Evolutionary conservation across 2,888 invertebrate genomes (phyloP).

Genomic region (Tetranychus truncatus): DNA sequence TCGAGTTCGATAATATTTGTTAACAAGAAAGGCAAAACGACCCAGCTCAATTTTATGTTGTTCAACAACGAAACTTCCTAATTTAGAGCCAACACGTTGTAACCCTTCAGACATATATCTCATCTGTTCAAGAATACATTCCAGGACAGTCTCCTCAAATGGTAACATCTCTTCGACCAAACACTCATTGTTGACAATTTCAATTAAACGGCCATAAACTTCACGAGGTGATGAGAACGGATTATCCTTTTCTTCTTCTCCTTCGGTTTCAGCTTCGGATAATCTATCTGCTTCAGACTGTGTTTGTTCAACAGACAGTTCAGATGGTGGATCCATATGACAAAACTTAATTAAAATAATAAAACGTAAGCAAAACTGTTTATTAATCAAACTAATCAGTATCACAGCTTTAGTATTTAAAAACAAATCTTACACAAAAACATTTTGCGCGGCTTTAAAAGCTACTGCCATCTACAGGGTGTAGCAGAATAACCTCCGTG

Average conservation of each 20-base stretch:
- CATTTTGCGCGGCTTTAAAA: too few species aligned
- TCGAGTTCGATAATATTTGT: conserved; percentile 19
- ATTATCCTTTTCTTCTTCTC: not conserved
- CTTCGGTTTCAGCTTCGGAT: not conserved
- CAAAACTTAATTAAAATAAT: not conserved
- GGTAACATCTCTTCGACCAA: conserved; percentile 18
- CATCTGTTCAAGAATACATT: conserved; percentile 21
- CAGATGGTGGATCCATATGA: not conserved
- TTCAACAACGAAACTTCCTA: conserved; percentile 20
- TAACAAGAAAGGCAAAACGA: conserved; percentile 18
- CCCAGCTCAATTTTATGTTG: conserved; percentile 21
- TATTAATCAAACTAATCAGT: too few species aligned
- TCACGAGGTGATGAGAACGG: conserved; percentile 14
- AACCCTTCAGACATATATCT: conserved; percentile 19
- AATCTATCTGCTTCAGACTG: not conserved
- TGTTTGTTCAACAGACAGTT: not conserved
- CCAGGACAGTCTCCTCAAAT: conserved; percentile 19
- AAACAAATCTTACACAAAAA: too few species aligned
- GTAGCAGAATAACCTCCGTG: too few species aligned
- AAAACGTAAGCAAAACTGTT: not conserved
- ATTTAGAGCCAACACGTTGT: conserved; percentile 8
- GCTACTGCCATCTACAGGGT: too few species aligned
- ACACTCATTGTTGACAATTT: conserved; percentile 19
- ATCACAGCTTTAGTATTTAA: too few species aligned
- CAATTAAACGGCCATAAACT: conserved; percentile 19